phyloP scores from a whole-genome alignment of 30 jellyfish, hydroid and myxozoan genomes.

The Pelagia noctiluca region DNA sequence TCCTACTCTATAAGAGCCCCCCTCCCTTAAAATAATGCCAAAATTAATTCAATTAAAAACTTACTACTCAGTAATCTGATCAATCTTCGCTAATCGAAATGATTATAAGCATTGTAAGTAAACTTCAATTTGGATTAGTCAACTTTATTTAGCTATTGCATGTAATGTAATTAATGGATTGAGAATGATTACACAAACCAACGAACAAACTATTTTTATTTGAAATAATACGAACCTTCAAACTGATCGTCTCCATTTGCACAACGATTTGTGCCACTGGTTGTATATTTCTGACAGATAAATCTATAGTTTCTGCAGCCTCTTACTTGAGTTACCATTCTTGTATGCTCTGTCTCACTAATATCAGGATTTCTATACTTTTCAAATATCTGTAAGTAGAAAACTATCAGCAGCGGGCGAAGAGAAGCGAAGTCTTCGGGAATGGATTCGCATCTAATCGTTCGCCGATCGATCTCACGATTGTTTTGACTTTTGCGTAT shows the following conservation, averaged over 20 bases:
- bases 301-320: conserved; percentile 6
- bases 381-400: not conserved
- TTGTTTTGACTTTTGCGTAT: not conserved
- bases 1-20: too few species aligned
- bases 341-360: not conserved
- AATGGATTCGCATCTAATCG: too few species aligned
- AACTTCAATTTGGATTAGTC: not conserved
- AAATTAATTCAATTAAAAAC: too few species aligned
- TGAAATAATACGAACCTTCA: not conserved
- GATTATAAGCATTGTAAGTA: not conserved
- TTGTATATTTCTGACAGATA: conserved; percentile 4
- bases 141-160: not conserved
- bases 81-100: too few species aligned
- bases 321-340: not conserved
- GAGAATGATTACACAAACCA: not conserved
- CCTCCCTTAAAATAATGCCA: too few species aligned
- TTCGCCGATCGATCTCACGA: not conserved
- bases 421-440: too few species aligned
- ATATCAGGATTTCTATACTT: too few species aligned
- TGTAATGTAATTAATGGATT: not conserved
- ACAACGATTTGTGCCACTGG: not conserved
- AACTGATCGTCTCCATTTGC: not conserved
- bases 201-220: not conserved
- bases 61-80: too few species aligned
- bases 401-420: too few species aligned